Evolutionary conservation across 2,888 invertebrate species (phyloP), one percentile per base, ranked within the genome.

Genomic region (Apantesis nais): DNA sequence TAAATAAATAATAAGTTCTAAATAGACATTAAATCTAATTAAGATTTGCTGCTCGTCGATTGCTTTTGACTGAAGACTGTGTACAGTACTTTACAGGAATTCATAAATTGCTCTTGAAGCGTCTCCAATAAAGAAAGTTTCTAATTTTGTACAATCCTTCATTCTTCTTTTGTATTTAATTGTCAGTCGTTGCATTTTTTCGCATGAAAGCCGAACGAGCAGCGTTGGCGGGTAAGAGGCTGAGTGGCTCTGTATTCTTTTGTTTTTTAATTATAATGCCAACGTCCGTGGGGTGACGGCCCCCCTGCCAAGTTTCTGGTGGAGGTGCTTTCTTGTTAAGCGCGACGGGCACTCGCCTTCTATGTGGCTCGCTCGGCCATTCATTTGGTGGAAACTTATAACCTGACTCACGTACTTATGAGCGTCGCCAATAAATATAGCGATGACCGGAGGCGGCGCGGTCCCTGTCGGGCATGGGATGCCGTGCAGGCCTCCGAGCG

Each of bases 341-440:
- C 88, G 88, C 83, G 86, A 74, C 87, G 89, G 90, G 91, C 86
- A 89, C 90, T 92, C 90, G 90, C 93, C 93, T 92, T 92, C 93
- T 93, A 93, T 94, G 93, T 93, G 93, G 92, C 90, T 91, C 92
- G 92, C 90, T 91, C 92, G 92, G 91, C 92, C 94, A 92, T 94
- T 94, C 93, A 94, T 94, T 95, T 94, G 89, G 92, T 89, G 87
- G 92, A 93, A 93, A 95, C 94, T 94, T 95, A 95, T 95, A 95
- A 95, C 94, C 94, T 95, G 95, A 94, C 93, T 91, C 91, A 93
- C 94, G 94, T 94, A 94, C 94, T 94, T 94, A 95, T 94, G 94
- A 95, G 94, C 93, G 94, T 95, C 95, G 93, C 93, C 94, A 93
- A 95, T 94, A 94, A 95, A 94, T 94, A 94, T 93, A 93, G 93